Conservation (phyloP, 2,797 vertebrate species). For the Gastrophryne carolinensis region DNA sequence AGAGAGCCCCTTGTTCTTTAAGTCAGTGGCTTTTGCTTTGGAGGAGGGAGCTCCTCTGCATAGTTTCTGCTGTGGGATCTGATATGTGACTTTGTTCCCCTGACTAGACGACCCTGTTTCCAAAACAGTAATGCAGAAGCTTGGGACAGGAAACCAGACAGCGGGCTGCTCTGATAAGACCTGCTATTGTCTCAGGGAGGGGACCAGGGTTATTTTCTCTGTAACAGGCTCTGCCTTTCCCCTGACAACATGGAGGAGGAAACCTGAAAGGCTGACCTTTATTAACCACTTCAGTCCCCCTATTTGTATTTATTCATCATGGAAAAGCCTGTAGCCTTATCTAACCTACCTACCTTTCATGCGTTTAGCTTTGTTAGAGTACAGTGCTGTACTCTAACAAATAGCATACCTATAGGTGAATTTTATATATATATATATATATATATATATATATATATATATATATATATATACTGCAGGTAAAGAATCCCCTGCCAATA, state of each 20-base stretch:
- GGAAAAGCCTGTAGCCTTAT: too few relatives aligned
- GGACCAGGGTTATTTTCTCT: constrained; percentile 47
- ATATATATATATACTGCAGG: too few relatives aligned
- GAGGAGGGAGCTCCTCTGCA: constrained; percentile 47
- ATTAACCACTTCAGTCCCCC: constrained; percentile 12
- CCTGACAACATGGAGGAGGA: constrained; percentile 45
- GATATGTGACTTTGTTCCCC: constrained; percentile 60
- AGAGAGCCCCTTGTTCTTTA: constrained; percentile 49
- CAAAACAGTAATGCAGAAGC: constrained; percentile 55
- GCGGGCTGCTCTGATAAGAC: constrained; percentile 67
- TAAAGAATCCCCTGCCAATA: too few relatives aligned
- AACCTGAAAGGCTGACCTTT: not conserved
- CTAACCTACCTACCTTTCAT: too few relatives aligned
- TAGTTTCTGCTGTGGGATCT: constrained; percentile 58
- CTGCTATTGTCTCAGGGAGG: constrained; percentile 66
- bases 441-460: too few relatives aligned
- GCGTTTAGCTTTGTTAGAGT: too few relatives aligned
- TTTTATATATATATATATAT: too few relatives aligned
- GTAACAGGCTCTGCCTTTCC: constrained; percentile 44
- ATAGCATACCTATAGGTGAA: too few relatives aligned
- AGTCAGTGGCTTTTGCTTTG: constrained; percentile 44
- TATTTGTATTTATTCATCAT: too few relatives aligned
- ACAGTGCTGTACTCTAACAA: too few relatives aligned
- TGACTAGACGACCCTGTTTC: constrained; percentile 38
- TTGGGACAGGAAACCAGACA: constrained; percentile 72